Evolutionary conservation across 2,888 invertebrate species (phyloP), one percentile per base, ranked within the genome.

Genomic region (Thelaira solivaga): DNA sequence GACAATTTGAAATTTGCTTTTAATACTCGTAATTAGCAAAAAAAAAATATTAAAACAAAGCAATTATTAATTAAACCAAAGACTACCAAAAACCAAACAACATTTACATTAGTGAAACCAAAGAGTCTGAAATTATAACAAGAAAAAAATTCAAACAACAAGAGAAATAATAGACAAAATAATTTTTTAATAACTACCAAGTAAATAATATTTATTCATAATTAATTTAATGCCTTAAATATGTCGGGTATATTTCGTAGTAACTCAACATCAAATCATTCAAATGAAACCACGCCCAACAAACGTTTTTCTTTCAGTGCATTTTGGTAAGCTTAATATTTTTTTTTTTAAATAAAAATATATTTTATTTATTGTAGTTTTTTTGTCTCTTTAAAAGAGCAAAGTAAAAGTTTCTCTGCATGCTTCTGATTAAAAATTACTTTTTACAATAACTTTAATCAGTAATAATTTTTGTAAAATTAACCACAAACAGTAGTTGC

Each of bases 191-290:
- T 29, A 51, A 1, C 22, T 62, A 39, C 53, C 82, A 95, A 89
- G 84, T 93, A 94, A 64, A 94, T 93, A 87, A 95, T 62, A 47
- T 64, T 47, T 49, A 69, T 61, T 13, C 26, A 67, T 74, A 59
- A n/a, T n/a, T n/a, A n/a, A n/a, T 26, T 73, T 72, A 76, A 75
- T 69, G 80, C 76, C 72, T 74, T 76, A 67, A 85, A 82, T 79
- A 88, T 89, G 89, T 83, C 89, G 81, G 87, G 88, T 80, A 83
- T 89, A 81, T 89, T 86, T 85, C 87, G 89, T 34, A 77, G 68
- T 67, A 74, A 72, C 64, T 36, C 83, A 36, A 82, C 82, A 29
- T 53, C 74, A 59, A 82, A 81, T 78, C 81, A 79, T 65, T 55
- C 77, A 81, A 71, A 81, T 76, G 80, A 83, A 82, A 81, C 85